A percentile compares a stretch with the other conserved stretches of the same genome.
Evolutionary conservation across 2,888 invertebrate genomes (phyloP).

Genomic region (Bugula neritina): DNA sequence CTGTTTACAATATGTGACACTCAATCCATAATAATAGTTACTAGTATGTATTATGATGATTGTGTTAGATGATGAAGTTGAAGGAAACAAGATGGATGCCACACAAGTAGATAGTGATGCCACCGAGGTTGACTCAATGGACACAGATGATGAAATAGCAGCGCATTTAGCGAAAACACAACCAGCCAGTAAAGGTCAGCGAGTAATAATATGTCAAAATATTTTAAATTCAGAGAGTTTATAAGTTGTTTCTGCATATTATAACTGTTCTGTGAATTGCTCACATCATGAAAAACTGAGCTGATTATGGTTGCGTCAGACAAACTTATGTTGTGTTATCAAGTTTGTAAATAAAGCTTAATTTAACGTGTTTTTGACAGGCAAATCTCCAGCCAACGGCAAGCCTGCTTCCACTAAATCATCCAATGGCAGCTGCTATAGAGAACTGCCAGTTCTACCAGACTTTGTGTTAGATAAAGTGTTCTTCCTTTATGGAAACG

Average conservation of each 20-base stretch:
- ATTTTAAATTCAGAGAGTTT: too few species aligned
- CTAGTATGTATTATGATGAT: too few species aligned
- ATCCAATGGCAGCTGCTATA: background rate
- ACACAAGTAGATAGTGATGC: slow-evolving; percentile 24
- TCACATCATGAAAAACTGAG: too few species aligned
- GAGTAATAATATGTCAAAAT: too few species aligned
- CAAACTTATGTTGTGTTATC: too few species aligned
- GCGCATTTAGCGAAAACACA: background rate
- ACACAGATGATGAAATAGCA: slow-evolving; percentile 28
- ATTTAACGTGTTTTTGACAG: too few species aligned
- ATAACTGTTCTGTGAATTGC: too few species aligned
- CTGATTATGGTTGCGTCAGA: too few species aligned
- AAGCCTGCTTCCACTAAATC: slow-evolving; percentile 1
- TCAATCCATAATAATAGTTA: too few species aligned
- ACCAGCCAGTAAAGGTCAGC: slow-evolving; percentile 1
- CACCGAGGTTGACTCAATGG: slow-evolving; percentile 24
- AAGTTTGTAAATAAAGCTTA: too few species aligned
- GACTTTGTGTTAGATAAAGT: slow-evolving; percentile 45
- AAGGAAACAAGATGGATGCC: background rate
- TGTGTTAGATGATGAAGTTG: background rate
- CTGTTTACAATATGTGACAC: too few species aligned
- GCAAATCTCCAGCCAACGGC: slow-evolving; percentile 2
- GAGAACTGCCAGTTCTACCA: slow-evolving; percentile 40
- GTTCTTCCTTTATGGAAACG: slow-evolving; percentile 50
- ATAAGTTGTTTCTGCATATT: too few species aligned